phyloP scores from a whole-genome alignment of 1,140 invertebrate species.

The Sitophilus oryzae region DNA sequence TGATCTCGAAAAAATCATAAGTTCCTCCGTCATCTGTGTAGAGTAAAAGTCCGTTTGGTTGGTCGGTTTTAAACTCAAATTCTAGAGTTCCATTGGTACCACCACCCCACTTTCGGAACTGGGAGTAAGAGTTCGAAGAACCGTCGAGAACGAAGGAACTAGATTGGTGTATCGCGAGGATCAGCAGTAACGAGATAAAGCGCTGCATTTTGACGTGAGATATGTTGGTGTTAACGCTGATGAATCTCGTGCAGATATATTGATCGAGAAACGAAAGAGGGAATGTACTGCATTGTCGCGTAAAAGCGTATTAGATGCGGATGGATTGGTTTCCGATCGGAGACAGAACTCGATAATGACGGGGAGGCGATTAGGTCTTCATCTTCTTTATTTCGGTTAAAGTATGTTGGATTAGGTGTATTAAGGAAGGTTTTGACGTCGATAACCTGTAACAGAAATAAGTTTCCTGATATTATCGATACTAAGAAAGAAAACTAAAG shows the following conservation, averaged over 20 bases:
- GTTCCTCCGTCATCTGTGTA: conserved; percentile 92
- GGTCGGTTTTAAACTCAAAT: conserved; percentile 87
- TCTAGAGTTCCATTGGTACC: conserved; percentile 80
- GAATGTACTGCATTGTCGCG: not conserved
- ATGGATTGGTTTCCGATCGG: not conserved
- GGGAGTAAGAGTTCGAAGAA: conserved; percentile 77
- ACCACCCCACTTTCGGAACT: conserved; percentile 85
- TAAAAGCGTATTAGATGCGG: not conserved
- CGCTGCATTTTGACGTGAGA: conserved; percentile 19
- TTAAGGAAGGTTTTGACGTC: no score
- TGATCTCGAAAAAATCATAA: conserved; percentile 92
- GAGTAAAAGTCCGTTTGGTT: conserved; percentile 80
- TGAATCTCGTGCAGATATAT: no score
- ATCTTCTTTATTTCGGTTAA: no score
- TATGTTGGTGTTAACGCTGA: no score
- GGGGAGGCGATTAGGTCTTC: no score
- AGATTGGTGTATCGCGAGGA: conserved; percentile 8
- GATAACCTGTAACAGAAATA: no score
- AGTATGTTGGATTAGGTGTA: not conserved
- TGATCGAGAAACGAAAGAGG: not conserved
- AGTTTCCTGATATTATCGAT: conserved; percentile 11
- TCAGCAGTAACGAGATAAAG: conserved; percentile 16
- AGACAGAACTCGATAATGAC: no score
- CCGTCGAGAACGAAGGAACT: conserved; percentile 73
- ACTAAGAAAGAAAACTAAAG: no score